Percentiles rank a stretch among this genome's conserved stretches.
Conservation (phyloP, 1,140 invertebrate genomes). For the Conus ventricosus region DNA sequence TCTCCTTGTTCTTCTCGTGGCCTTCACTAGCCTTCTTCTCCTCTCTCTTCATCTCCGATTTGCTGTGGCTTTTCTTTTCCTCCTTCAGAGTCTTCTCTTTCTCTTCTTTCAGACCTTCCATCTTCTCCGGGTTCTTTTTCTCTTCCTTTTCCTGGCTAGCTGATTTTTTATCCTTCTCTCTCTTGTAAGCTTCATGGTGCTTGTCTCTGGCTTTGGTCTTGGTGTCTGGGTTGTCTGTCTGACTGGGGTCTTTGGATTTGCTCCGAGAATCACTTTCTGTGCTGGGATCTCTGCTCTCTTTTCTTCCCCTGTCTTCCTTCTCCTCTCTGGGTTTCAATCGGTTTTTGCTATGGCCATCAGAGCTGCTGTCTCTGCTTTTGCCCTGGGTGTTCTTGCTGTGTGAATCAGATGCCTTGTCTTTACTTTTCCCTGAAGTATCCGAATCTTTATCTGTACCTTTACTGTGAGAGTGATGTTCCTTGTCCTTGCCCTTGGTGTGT, state of each 20-base stretch:
- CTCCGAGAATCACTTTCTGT: slow-evolving; percentile 39
- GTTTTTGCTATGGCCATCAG: slow-evolving; percentile 21
- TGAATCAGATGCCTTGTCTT: slow-evolving; percentile 8
- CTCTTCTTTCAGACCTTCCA: slow-evolving; percentile 37
- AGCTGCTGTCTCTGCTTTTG: slow-evolving; percentile 5
- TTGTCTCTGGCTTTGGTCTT: slow-evolving; percentile 34
- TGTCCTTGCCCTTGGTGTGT: slow-evolving; percentile 40
- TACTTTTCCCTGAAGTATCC: slow-evolving; percentile 9
- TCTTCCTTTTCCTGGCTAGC: slow-evolving; percentile 45
- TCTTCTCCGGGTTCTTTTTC: slow-evolving; percentile 39
- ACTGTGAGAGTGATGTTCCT: slow-evolving; percentile 35
- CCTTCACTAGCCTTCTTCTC: slow-evolving; percentile 17
- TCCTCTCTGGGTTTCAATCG: slow-evolving; percentile 34
- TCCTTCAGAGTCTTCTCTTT: slow-evolving; percentile 29
- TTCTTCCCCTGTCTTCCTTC: slow-evolving; percentile 34
- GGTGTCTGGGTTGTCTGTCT: not conserved
- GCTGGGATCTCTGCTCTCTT: slow-evolving; percentile 45
- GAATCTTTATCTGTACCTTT: slow-evolving; percentile 40
- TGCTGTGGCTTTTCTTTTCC: slow-evolving; percentile 29
- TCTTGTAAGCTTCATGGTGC: slow-evolving; percentile 37
- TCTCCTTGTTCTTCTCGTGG: slow-evolving; percentile 32
- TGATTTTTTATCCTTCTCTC: slow-evolving; percentile 53
- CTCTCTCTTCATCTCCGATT: slow-evolving; percentile 4
- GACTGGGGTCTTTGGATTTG: slow-evolving; percentile 14
- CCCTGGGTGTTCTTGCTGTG: not conserved